Evolutionary conservation across 2,888 invertebrate genomes (phyloP).

Genomic region (Leptopilina syphax): DNA sequence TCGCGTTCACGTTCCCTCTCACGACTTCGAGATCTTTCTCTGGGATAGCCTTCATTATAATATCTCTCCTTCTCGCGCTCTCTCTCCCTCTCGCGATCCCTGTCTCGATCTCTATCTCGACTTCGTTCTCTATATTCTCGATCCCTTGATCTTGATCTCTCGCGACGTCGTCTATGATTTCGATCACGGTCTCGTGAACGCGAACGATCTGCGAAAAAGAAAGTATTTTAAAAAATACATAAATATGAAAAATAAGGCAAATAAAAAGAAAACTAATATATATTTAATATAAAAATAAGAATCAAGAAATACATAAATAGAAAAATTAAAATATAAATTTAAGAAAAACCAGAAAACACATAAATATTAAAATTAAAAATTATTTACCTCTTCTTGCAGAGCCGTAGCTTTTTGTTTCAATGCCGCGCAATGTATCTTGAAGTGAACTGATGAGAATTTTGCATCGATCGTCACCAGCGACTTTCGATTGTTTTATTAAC

Average conservation of each 20-base stretch:
- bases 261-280: too few species aligned
- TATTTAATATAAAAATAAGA: too few species aligned
- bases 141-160: slow-evolving; percentile 85
- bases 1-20: slow-evolving; percentile 82
- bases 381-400: slow-evolving; percentile 82
- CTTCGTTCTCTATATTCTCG: slow-evolving; percentile 81
- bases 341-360: too few species aligned
- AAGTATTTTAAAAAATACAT: too few species aligned
- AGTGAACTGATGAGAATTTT: slow-evolving; percentile 97
- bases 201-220: slow-evolving; percentile 75
- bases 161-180: slow-evolving; percentile 82
- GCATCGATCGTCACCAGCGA: slow-evolving; percentile 97
- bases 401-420: slow-evolving; percentile 98
- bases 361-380: slow-evolving; percentile 52
- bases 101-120: slow-evolving; percentile 78
- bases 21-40: slow-evolving; percentile 90
- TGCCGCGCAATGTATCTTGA: slow-evolving; percentile 97
- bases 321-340: too few species aligned
- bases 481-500: slow-evolving; percentile 97
- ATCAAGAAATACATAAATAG: too few species aligned
- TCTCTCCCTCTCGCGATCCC: slow-evolving; percentile 79
- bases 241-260: too few species aligned
- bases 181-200: slow-evolving; percentile 78
- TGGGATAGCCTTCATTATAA: slow-evolving; percentile 78
- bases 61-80: slow-evolving; percentile 78